Evolutionary conservation across 2,113 vertebrate species (phyloP).

Genomic region (Corydoras maculifer): DNA sequence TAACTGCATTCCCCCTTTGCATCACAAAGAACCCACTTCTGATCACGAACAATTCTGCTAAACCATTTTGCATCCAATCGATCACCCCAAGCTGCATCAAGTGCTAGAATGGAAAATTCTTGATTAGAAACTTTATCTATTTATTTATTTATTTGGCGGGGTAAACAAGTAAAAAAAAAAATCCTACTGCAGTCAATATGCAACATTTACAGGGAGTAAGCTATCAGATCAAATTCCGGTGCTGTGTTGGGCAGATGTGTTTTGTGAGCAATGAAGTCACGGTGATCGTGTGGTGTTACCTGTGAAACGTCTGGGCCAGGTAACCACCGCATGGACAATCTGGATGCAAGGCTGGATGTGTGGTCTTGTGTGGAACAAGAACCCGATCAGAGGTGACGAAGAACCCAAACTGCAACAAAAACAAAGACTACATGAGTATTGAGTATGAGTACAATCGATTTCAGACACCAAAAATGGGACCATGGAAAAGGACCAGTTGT

Average conservation of each 20-base stretch:
- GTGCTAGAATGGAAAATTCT: conserved; percentile 28
- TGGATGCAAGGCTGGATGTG: conserved; percentile 12
- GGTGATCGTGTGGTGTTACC: conserved; percentile 6
- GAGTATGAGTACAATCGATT: conserved; percentile 14
- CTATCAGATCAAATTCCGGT: conserved; percentile 35
- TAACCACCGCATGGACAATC: conserved; percentile 24
- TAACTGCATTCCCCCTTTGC: conserved; percentile 12
- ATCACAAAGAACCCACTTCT: conserved; percentile 16
- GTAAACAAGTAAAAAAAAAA: conserved; percentile 19
- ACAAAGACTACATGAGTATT: conserved; percentile 1
- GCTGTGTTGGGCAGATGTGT: conserved; percentile 19
- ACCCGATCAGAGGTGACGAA: conserved; percentile 19
- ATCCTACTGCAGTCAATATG: conserved; percentile 33
- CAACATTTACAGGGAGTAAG: conserved; percentile 37
- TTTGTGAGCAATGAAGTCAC: conserved; percentile 3
- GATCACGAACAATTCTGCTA: conserved; percentile 23
- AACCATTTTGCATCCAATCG: conserved; percentile 29
- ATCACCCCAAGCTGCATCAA: conserved; percentile 32
- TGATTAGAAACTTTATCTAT: conserved; percentile 27
- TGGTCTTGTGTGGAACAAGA: conserved; percentile 13
- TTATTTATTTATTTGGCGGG: conserved; percentile 49
- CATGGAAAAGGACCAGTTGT: conserved; percentile 41
- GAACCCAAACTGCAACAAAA: conserved; percentile 21
- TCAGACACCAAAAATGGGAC: conserved; percentile 57
- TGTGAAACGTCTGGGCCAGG: not conserved